Base-by-base conservation (phyloP, 1,140 invertebrate species). In the Lamellibrachia luymesi region DNA sequence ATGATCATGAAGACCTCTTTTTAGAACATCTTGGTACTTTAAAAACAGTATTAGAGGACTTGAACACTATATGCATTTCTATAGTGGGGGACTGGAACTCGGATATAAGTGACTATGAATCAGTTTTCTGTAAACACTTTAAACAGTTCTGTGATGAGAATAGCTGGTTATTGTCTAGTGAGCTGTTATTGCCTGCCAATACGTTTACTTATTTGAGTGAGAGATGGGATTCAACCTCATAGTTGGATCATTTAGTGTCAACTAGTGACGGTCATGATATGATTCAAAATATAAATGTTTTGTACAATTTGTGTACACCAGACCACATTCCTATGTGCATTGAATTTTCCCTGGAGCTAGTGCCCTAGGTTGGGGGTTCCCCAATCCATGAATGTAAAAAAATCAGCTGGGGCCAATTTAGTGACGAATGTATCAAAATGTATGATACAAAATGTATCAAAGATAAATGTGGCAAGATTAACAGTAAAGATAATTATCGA, bases 61-160 rank as follows among this genome's bases (percentile, higher is more conserved):
- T 92, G 13, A 27, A 51, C 50, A 64, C 92, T 92, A 92, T 7
- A 92, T 51, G 52, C n/a, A 64, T 92, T 7, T 64, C 50, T 51
- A 52, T 92, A 92, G 7, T 92, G 50, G 50, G 92, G 13, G 92
- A 52, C 25, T 92, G 92, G 92, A 92, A 92, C 52, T 51, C 92
- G n/a, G 92, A 92, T 52, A 92, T 92, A 51, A 92, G 50, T 92
- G 25, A 92, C 92, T 25, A 17, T 64, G 90, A 92, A 92, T 92
- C 49, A 17, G 10, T 64, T 51, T 92, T 92, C 25, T 64, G 52
- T 92, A 52, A 27, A 51, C 92, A 51, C 2, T 64, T 92, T 38
- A 92, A 64, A 5, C 92, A 92, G 92, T 52, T 92, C n/a, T 92
- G 50, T 92, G 52, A 2, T 10, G 92, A 51, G n/a, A 50, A 64